Base-by-base conservation (phyloP, 2,888 invertebrate species). In the Patella caerulea region DNA sequence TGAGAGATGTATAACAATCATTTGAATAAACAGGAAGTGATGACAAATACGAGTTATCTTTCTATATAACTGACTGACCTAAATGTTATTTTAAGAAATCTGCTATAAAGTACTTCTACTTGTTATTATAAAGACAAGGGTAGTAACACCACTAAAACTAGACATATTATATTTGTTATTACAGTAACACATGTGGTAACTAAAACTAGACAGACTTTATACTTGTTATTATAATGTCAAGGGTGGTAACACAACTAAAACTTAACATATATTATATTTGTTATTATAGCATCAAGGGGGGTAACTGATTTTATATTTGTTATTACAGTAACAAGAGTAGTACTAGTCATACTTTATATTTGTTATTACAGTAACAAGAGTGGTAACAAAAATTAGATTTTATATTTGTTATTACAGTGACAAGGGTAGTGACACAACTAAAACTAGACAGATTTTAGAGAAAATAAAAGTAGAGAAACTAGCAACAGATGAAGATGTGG, bases 401-500 rank as follows among this genome's bases (percentile, higher is more conserved):
- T 45, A 45, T 45, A 45, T 9, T 45, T 45, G 45, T 45, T 45
- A 14, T 76, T 77, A 29, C 79, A 86, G 86, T 74, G 86, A 86
- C 72, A 75, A 72, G 54, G 82, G 72, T 29, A 78, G 65, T 2
- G 81, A 82, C 59, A 76, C 76, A 5, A 76, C 73, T 9, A 83
- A 82, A 56, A 84, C 85, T 2, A 89, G 88, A 81, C 87, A 91
- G 69, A 91, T 94, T 9, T 86, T 94, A 17, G 88, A 90, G 65
- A 92, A 92, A 81, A 91, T 94, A 70, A 92, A 91, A n/a, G 83
- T 91, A 56, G 76, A 80, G 14, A 72, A 78, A 0, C 15, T 88
- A 81, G 86, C 92, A 73, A 91, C 92, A 3, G 91, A 92, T 59
- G 93, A 94, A 73, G 95, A 95, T 90, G 92, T 95, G 24, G 92